phyloP scores from a whole-genome alignment of 2,797 vertebrate species.

The Neomorphus geoffroyi region DNA sequence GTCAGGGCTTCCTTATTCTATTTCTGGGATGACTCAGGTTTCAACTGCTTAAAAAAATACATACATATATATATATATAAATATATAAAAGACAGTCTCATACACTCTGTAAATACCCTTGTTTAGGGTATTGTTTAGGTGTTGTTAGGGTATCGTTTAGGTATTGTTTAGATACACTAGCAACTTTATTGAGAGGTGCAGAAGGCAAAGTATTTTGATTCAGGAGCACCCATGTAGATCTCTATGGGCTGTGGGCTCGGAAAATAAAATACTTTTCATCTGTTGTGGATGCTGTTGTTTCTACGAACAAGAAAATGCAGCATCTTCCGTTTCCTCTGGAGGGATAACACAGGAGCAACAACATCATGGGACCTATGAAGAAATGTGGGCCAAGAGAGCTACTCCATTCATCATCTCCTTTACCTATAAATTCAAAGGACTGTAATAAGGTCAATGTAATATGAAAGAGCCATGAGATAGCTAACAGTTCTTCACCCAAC shows the following conservation, averaged over 20 bases:
- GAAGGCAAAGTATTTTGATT: neutral
- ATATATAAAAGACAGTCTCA: neutral
- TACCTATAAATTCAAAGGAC: neutral
- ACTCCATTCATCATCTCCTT: neutral
- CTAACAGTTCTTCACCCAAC: conserved; percentile 6
- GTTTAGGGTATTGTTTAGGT: too few species aligned
- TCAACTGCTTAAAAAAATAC: neutral
- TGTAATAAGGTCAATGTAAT: neutral
- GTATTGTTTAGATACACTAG: neutral
- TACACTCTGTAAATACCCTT: neutral
- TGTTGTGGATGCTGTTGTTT: neutral
- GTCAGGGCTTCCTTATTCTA: neutral
- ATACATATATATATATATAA: neutral
- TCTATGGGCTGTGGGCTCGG: neutral
- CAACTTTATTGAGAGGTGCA: neutral
- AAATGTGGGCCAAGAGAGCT: neutral
- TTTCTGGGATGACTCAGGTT: neutral
- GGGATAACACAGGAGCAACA: neutral
- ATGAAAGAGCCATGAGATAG: neutral
- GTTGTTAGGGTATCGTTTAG: too few species aligned
- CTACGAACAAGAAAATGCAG: neutral
- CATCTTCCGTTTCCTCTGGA: neutral
- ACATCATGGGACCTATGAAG: neutral
- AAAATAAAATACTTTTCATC: neutral
- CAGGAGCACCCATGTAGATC: neutral